These are phyloP conservation scores for Takifugu rubripes DNA, from an alignment of 2,797 vertebrate species.

Conservation along the genomic window DNA sequence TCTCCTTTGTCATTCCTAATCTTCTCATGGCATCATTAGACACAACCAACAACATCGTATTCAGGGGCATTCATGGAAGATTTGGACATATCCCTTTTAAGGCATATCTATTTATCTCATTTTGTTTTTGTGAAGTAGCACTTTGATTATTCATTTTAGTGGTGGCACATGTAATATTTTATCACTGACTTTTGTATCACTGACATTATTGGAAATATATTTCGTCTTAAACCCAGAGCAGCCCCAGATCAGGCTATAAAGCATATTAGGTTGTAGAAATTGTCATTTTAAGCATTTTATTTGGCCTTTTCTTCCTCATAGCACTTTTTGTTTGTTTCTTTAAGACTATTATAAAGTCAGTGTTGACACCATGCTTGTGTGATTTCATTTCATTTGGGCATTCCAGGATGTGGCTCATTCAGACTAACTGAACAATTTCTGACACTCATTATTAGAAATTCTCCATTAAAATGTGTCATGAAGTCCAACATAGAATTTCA, in stretches of 20 bases:
- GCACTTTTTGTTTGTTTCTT: too few relatives aligned
- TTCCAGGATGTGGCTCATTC: not conserved
- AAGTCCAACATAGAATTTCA: too few relatives aligned
- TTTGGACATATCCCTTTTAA: slow-evolving; percentile 38
- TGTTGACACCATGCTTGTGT: too few relatives aligned
- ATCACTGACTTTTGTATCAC: slow-evolving; percentile 9
- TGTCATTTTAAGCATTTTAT: too few relatives aligned
- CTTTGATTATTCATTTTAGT: slow-evolving; percentile 27
- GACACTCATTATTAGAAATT: not conserved
- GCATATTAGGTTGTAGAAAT: too few relatives aligned
- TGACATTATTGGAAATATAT: slow-evolving; percentile 43
- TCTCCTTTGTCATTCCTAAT: slow-evolving; percentile 56
- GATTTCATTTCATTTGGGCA: too few relatives aligned
- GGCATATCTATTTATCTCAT: slow-evolving; percentile 23
- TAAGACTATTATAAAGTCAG: too few relatives aligned
- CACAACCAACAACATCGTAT: slow-evolving; percentile 43
- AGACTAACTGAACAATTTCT: not conserved
- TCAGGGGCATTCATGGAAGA: slow-evolving; percentile 25
- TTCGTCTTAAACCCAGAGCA: not conserved
- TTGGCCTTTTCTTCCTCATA: too few relatives aligned
- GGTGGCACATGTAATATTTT: slow-evolving; percentile 30
- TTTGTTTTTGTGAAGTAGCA: not conserved
- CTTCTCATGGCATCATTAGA: slow-evolving; percentile 52
- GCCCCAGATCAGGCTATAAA: not conserved
- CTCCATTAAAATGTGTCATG: not conserved